Evolutionary conservation across 1,140 invertebrate genomes (phyloP), one percentile per base, ranked within the genome.

Genomic region (Cydia fagiglandana): DNA sequence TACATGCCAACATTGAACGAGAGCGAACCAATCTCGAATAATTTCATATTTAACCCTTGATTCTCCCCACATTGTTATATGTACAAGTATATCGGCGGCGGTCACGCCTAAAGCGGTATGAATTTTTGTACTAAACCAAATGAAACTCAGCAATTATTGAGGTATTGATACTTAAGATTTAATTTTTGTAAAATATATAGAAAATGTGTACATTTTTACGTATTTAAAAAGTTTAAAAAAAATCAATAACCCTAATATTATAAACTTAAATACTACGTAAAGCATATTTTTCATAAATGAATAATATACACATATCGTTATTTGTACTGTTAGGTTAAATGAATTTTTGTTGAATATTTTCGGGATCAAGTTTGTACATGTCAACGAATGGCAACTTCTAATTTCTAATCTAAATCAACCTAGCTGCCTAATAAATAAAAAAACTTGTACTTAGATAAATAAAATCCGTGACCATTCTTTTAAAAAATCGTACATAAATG

Each of bases 251-350:
- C 82, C 85, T 82, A 86, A 77, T 76, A 79, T 61, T 47, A 47
- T 47, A 84, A 84, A 84, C 84, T 84, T 89, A 86, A 82, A 81
- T 74, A 81, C 88, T 91, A 90, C 90, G 87, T 91, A 90, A 91
- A 91, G 90, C 88, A 91, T 88, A 89, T 70, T 79, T 81, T 86
- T 87, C 79, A 86, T 88, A 85, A 81, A 87, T 87, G 87, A 88
- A 86, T 86, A 88, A 83, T 81, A 88, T 88, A 88, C 84, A 88
- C 81, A 88, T 90, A 89, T 84, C 82, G 83, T 88, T 89, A 90
- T 90, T 91, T 91, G 90, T 91, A 91, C 90, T 91, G 88, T 89
- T 81, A 91, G 89, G 89, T 91, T 88, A 88, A 70, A 74, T 68
- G 34, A 76, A 75, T 79, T 64, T 76, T 78, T 74, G 9, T 20